Base-by-base conservation (phyloP, 2,888 invertebrate genomes). In the Quadroppia sp. region DNA sequence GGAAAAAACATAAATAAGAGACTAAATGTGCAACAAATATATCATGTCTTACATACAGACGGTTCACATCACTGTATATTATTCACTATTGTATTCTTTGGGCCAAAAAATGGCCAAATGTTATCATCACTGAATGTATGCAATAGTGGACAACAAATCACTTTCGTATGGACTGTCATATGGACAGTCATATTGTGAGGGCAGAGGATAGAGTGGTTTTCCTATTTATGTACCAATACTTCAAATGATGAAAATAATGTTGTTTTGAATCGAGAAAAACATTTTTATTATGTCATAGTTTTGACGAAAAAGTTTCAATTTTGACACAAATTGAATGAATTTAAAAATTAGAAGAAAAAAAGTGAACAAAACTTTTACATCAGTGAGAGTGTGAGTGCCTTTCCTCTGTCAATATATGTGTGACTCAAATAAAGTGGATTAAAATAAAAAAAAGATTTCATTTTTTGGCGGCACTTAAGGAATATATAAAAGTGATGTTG, bases 21-120 rank as follows among this genome's bases (percentile, higher is more conserved):
- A 20, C 53, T 53, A 20, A 53, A 53, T 53, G 53, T 25, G 23
- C 53, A 23, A n/a, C n/a, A 53, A 53, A 53, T 53, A 53, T 53
- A 53, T 53, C 53, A 53, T 53, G 15, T 45, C 45, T 45, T 45
- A 45, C 15, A 15, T 9, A 36, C 36, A 45, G 45, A 45, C 17
- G 6, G 45, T 13, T 7, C 11, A 45, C 45, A 17, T 45, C 45
- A n/a, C n/a, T n/a, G n/a, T n/a, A n/a, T n/a, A n/a, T 45, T 45
- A 15, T 45, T 17, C 15, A 4, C 36, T 9, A 36, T 36, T 45
- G 45, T 45, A 15, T 45, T 45, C 2, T 7, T 17, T 45, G 11
- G 45, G 2, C 6, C 15, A 45, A 45, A 45, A 36, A 36, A 36
- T 4, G 36, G 9, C 36, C 36, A 13, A 45, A 45, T 45, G 6